Conservation (phyloP, 2,888 invertebrate genomes). For the Dryococelus australis region DNA sequence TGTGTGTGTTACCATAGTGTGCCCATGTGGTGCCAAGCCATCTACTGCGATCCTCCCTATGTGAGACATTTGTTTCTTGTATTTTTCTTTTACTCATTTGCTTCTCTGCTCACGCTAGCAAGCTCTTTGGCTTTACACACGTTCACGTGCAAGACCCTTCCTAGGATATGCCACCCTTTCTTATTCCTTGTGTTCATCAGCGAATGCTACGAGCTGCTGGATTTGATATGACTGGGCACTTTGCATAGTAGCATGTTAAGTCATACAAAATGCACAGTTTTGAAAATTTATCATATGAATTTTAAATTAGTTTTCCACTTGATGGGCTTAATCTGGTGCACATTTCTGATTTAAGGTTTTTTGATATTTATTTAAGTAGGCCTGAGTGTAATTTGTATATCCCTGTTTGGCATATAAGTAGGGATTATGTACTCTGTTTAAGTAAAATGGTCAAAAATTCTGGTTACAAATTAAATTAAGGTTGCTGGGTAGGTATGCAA, state of each 20-base stretch:
- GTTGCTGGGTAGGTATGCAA: no score
- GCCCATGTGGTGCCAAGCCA: conserved; percentile 87
- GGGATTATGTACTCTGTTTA: no score
- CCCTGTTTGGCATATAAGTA: no score
- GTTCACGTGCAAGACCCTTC: neutral
- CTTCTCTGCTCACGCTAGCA: neutral
- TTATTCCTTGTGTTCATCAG: no score
- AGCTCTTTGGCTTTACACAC: neutral
- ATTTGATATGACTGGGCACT: neutral
- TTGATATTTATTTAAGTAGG: no score
- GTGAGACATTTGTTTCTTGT: conserved; percentile 64
- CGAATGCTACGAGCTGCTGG: no score
- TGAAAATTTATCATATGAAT: neutral
- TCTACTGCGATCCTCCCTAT: conserved; percentile 86
- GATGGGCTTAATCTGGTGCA: neutral
- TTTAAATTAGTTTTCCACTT: neutral
- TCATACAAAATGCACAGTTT: neutral
- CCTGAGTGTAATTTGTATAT: no score
- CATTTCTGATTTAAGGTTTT: neutral
- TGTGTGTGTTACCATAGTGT: conserved; percentile 87
- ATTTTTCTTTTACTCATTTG: neutral
- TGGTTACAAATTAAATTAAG: no score
- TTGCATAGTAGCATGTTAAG: neutral
- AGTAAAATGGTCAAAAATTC: no score
- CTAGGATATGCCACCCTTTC: neutral